Evolutionary conservation across 2,888 invertebrate genomes (phyloP).

Genomic region (Luffia ferchaultella): DNA sequence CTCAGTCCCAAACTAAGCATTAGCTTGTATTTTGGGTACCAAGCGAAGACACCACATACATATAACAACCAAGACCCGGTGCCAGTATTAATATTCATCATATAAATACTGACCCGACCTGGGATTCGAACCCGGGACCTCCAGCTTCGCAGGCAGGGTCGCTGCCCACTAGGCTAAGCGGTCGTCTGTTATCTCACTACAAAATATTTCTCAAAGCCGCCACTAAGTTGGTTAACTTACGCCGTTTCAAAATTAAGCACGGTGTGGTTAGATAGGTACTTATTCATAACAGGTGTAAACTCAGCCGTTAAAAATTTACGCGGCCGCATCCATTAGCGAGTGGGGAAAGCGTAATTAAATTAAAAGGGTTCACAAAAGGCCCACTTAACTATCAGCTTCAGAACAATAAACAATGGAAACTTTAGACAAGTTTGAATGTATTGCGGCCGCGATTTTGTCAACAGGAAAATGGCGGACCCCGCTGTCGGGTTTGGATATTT

Average conservation of each 20-base stretch:
- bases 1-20: too few species aligned
- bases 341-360: constrained; percentile 26
- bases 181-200: not conserved
- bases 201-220: not conserved
- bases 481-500: constrained; percentile 52
- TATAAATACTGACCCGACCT: too few species aligned
- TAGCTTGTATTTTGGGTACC: too few species aligned
- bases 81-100: not conserved
- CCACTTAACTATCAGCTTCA: constrained; percentile 33
- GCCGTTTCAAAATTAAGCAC: not conserved
- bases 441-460: constrained; percentile 58
- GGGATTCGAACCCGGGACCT: too few species aligned
- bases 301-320: not conserved
- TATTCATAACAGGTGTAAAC: not conserved
- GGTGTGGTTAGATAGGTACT: not conserved
- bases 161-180: too few species aligned
- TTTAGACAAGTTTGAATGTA: constrained; percentile 57
- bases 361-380: constrained; percentile 28
- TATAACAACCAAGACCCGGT: too few species aligned
- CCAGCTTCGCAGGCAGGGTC: too few species aligned
- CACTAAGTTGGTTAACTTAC: too few species aligned
- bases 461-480: constrained; percentile 60
- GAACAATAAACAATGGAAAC: constrained; percentile 51
- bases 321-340: constrained; percentile 6
- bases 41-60: too few species aligned